Percentiles rank a stretch among this genome's conserved stretches.
phyloP scores from a whole-genome alignment of 2,888 invertebrate species.

The Isoperla grammatica region DNA sequence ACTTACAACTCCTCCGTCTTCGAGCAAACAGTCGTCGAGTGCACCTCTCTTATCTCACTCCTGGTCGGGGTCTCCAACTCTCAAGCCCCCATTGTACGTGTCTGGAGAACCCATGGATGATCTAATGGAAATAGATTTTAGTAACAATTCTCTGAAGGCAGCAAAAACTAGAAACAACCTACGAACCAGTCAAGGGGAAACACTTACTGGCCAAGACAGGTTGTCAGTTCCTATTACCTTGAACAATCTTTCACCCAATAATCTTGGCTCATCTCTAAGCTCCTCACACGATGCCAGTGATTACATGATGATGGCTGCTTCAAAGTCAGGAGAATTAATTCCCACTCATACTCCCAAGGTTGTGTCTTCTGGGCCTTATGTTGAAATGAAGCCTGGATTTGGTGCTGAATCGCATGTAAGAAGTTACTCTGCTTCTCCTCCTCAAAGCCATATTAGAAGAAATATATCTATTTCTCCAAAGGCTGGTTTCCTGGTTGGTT shows the following conservation, averaged over 20 bases:
- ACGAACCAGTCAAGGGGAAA: background rate
- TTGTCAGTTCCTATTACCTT: slow-evolving; percentile 13
- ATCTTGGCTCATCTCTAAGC: slow-evolving; percentile 5
- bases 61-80: slow-evolving; percentile 44
- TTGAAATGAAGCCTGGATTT: slow-evolving; percentile 45
- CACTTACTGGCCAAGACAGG: background rate
- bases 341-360: slow-evolving; percentile 17
- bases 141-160: slow-evolving; percentile 38
- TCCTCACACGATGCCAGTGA: background rate
- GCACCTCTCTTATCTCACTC: slow-evolving; percentile 59
- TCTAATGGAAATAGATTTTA: slow-evolving; percentile 77
- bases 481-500: background rate
- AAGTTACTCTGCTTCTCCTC: slow-evolving; percentile 26
- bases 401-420: slow-evolving; percentile 32
- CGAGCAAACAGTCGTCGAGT: slow-evolving; percentile 46
- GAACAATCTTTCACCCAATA: slow-evolving; percentile 10
- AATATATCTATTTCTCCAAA: slow-evolving; percentile 4
- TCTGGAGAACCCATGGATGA: slow-evolving; percentile 60
- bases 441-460: slow-evolving; percentile 23
- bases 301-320: slow-evolving; percentile 4
- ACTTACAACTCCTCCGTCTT: slow-evolving; percentile 38
- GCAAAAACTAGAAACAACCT: slow-evolving; percentile 9
- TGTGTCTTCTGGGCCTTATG: slow-evolving; percentile 35
- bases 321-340: background rate
- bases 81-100: slow-evolving; percentile 41